Evolutionary conservation across 2,113 vertebrate species (phyloP).

Genomic region (Anthoscopus minutus): DNA sequence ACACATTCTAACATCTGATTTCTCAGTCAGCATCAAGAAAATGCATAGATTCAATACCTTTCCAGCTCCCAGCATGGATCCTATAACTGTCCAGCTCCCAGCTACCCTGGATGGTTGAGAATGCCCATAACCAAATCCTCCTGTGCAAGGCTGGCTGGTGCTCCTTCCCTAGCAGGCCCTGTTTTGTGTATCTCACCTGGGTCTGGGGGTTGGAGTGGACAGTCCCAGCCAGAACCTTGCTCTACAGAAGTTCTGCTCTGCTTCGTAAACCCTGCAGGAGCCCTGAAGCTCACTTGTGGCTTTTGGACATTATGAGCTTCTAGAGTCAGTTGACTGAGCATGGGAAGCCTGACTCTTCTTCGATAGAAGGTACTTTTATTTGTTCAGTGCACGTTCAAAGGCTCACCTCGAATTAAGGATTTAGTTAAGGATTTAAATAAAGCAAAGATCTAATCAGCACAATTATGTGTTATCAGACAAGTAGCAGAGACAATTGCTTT

Average conservation of each 20-base stretch:
- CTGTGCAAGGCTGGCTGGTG: not conserved
- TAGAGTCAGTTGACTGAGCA: not conserved
- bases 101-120: too few relatives aligned
- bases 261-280: not conserved
- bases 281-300: not conserved
- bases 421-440: conserved; percentile 1
- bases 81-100: too few relatives aligned
- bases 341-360: not conserved
- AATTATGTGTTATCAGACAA: not conserved
- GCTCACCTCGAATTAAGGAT: not conserved
- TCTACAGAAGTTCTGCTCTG: not conserved
- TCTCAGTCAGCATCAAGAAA: not conserved
- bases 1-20: conserved; percentile 44
- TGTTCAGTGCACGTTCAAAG: not conserved
- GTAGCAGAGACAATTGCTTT: not conserved
- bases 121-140: too few relatives aligned
- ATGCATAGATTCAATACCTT: not conserved
- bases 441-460: not conserved
- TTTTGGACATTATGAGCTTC: not conserved
- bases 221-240: not conserved
- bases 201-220: not conserved
- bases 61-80: too few relatives aligned
- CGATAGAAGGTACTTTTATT: not conserved
- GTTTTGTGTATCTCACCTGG: not conserved
- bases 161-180: not conserved